Evolutionary conservation across 2,797 vertebrate genomes (phyloP), one percentile per base, ranked within the genome.

Genomic region (Acanthis flammea): DNA sequence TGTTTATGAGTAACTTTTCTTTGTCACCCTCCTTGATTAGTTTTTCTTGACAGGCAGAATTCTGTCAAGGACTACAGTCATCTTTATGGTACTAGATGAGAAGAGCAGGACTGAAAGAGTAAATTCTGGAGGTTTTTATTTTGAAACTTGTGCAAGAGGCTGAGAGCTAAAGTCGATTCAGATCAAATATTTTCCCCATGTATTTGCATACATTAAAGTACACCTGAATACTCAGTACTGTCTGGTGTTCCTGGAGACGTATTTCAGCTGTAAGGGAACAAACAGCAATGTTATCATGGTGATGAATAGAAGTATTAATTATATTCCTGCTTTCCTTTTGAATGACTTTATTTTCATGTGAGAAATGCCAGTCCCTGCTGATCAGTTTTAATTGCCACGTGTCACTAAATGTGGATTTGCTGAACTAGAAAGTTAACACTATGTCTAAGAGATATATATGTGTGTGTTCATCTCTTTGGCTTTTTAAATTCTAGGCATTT

Each of bases 381-480:
- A 9, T 16, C 35, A 31, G 27, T 78, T 81, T 71, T 42, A 71
- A 42, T 78, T 71, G 33, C 61, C 30, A 13, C 6, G 0, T 53
- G 39, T 58, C 70, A 37, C 41, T 74, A 48, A 66, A 18, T 54
- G 27, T 60, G 65, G 58, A 41, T 68, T 74, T 91, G 21, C n/a
- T 68, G 60, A 65, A 27, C 22, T 35, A 10, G 30, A 30, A 65
- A 45, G 25, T 48, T 39, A 8, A 53, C 28, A 6, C 27, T 65
- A 0, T 4, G 7, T 25, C 39, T 79, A 14, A 30, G 9, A 23
- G 23, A 14, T n/a, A 5, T 39, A 3, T 42, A 4, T 42, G 2
- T 21, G 5, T 10, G 3, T 35, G 7, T 67, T 54, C 3, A 6
- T 63, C 15, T 68, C n/a, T 63, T 58, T 41, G 45, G 8, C 13